These are phyloP conservation scores for Mimas tiliae DNA, from an alignment of 2,888 invertebrate genomes.

Conservation along the genomic window DNA sequence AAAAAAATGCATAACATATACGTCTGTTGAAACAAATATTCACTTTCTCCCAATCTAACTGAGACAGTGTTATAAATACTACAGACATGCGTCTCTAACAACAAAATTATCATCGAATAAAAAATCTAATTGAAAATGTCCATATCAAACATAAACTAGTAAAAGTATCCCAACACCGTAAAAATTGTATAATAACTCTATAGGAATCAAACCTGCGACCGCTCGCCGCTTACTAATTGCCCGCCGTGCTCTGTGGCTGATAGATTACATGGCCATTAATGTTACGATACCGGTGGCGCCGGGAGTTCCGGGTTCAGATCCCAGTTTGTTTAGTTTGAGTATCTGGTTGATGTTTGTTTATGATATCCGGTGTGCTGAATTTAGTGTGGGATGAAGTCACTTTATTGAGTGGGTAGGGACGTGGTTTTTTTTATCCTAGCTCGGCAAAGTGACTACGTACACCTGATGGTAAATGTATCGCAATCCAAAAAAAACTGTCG, in stretches of 20 bases:
- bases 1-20: no score
- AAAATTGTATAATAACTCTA: constrained; percentile 51
- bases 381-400: neutral
- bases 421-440: no score
- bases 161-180: constrained; percentile 32
- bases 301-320: neutral
- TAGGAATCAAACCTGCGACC: constrained; percentile 37
- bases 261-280: constrained; percentile 12
- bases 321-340: neutral
- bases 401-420: neutral
- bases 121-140: neutral
- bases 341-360: neutral
- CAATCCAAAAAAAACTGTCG: no score
- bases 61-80: neutral
- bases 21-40: no score
- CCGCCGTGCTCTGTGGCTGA: neutral
- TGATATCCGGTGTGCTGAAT: neutral
- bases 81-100: neutral
- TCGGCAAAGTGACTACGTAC: no score
- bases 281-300: neutral
- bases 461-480: no score
- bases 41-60: no score
- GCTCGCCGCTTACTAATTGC: constrained; percentile 31
- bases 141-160: constrained; percentile 9
- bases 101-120: neutral